A percentile compares a stretch with the other conserved stretches of the same genome.
Evolutionary conservation across 2,888 invertebrate species (phyloP).

Genomic region (Bruchidius siliquastri): DNA sequence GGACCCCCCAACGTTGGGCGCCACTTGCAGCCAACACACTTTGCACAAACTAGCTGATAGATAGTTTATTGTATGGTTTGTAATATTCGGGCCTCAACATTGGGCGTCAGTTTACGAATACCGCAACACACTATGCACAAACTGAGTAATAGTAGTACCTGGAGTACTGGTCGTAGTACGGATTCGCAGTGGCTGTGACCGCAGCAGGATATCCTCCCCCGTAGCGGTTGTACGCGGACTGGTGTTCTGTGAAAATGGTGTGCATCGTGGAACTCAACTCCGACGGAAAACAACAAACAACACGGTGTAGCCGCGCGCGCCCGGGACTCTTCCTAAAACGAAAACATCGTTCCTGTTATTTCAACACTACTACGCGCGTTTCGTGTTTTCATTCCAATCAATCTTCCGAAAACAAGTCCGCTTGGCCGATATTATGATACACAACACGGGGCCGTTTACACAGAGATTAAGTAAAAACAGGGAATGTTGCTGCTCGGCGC

Average conservation of each 20-base stretch:
- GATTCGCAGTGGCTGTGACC: slow-evolving; percentile 56
- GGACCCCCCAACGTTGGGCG: too few relatives aligned
- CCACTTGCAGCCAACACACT: too few relatives aligned
- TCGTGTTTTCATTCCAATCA: slow-evolving; percentile 52
- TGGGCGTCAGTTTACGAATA: not conserved
- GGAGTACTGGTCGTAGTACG: slow-evolving; percentile 79
- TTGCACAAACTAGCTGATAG: too few relatives aligned
- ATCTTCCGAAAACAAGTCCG: slow-evolving; percentile 58
- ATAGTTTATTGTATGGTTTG: too few relatives aligned
- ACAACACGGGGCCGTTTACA: slow-evolving; percentile 79
- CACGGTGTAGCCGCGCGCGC: slow-evolving; percentile 25
- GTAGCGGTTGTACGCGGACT: slow-evolving; percentile 84
- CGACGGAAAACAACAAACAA: slow-evolving; percentile 34
- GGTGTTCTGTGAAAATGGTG: slow-evolving; percentile 80
- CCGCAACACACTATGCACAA: not conserved
- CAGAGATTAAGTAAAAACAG: slow-evolving; percentile 60
- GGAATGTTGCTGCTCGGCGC: slow-evolving; percentile 50
- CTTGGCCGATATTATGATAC: slow-evolving; percentile 70
- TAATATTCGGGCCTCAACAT: too few relatives aligned
- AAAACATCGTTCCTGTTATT: slow-evolving; percentile 38
- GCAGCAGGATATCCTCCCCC: slow-evolving; percentile 54
- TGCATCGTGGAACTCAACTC: slow-evolving; percentile 61
- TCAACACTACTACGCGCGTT: slow-evolving; percentile 70
- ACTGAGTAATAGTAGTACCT: slow-evolving; percentile 40
- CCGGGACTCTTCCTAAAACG: slow-evolving; percentile 39